These are phyloP conservation scores for Heliconius congener DNA, from an alignment of 1,140 invertebrate genomes.

Conservation along the genomic window DNA sequence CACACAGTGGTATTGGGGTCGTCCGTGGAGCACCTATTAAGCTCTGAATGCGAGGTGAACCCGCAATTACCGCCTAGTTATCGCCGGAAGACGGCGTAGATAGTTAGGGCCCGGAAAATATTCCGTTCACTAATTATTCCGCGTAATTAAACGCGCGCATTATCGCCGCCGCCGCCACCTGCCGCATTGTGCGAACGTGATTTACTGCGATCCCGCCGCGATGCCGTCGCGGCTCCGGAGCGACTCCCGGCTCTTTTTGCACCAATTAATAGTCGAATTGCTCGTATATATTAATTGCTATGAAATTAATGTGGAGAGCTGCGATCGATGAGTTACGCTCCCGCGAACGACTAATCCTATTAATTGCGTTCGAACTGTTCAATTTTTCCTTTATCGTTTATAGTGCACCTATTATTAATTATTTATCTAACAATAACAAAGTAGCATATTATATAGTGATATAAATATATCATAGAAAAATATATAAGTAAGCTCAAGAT, in stretches of 20 bases:
- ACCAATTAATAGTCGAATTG: slow-evolving; percentile 79
- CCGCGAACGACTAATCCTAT: slow-evolving; percentile 42
- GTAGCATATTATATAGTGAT: too few species aligned
- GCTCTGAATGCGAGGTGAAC: slow-evolving; percentile 80
- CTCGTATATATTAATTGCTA: slow-evolving; percentile 76
- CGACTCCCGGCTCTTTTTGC: slow-evolving; percentile 72
- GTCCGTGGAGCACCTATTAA: slow-evolving; percentile 75
- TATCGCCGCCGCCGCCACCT: slow-evolving; percentile 77
- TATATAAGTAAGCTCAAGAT: not conserved
- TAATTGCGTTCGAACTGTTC: slow-evolving; percentile 35
- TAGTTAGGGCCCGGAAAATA: slow-evolving; percentile 80
- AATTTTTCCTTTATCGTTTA: slow-evolving; percentile 26
- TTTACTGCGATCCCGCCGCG: slow-evolving; percentile 76
- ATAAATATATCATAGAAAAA: not conserved
- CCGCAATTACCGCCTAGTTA: slow-evolving; percentile 81
- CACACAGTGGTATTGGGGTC: slow-evolving; percentile 73
- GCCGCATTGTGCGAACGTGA: slow-evolving; percentile 76
- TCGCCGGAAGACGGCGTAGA: slow-evolving; percentile 80
- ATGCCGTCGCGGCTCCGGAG: slow-evolving; percentile 69
- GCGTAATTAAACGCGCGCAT: slow-evolving; percentile 80
- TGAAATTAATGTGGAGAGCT: slow-evolving; percentile 70
- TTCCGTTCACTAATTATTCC: slow-evolving; percentile 82
- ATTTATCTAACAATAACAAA: not conserved
- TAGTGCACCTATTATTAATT: slow-evolving; percentile 9
- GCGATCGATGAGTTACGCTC: slow-evolving; percentile 55